These are phyloP conservation scores for Synanthedon andrenaeformis DNA, from an alignment of 2,888 invertebrate species.

Conservation along the genomic window DNA sequence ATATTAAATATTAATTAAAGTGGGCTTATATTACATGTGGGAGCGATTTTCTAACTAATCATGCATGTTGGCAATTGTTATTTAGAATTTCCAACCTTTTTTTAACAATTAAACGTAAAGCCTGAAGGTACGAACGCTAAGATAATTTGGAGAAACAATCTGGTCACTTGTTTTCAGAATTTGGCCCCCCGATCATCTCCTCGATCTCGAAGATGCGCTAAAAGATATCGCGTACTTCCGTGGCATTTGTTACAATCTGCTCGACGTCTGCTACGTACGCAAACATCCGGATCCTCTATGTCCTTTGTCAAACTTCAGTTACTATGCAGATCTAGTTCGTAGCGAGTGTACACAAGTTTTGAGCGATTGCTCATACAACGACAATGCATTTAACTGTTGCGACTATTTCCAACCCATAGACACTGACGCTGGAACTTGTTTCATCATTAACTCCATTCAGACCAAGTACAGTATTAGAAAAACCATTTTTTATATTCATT, in stretches of 20 bases:
- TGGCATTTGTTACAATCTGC: conserved; percentile 74
- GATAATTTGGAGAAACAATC: too few species aligned
- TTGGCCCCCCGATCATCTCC: conserved; percentile 75
- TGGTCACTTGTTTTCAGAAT: conserved; percentile 42
- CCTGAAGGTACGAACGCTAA: too few species aligned
- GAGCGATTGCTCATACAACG: conserved; percentile 64
- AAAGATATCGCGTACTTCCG: conserved; percentile 78
- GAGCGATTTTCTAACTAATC: too few species aligned
- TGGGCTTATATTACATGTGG: too few species aligned
- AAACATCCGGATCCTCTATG: conserved; percentile 64
- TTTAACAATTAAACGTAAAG: too few species aligned
- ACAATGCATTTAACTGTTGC: conserved; percentile 70
- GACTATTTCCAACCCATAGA: conserved; percentile 69
- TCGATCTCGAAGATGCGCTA: conserved; percentile 77
- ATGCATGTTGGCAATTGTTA: too few species aligned
- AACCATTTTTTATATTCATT: conserved; percentile 9
- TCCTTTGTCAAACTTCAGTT: conserved; percentile 69
- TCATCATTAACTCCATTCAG: conserved; percentile 72
- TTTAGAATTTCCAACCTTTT: too few species aligned
- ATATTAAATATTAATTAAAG: too few species aligned
- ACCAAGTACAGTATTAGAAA: conserved; percentile 37
- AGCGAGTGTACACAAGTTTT: conserved; percentile 63
- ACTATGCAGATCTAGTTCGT: conserved; percentile 69
- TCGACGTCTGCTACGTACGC: conserved; percentile 70
- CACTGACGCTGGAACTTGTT: conserved; percentile 73